Conservation (phyloP, 2,113 vertebrate species). For the Tupaia tana region DNA sequence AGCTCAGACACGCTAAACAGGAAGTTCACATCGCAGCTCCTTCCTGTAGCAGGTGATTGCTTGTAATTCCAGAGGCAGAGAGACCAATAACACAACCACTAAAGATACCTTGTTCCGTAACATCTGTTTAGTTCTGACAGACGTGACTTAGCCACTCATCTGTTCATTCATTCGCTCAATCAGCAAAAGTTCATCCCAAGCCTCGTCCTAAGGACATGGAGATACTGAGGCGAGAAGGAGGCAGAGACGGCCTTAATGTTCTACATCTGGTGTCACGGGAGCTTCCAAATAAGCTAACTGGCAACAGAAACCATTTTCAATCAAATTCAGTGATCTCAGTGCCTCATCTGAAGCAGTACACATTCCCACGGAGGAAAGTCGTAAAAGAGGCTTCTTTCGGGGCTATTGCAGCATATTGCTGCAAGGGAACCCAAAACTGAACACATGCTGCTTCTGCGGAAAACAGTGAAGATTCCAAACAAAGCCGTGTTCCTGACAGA, state of each 20-base stretch:
- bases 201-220: neutral
- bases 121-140: constrained; percentile 75
- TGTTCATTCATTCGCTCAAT: neutral
- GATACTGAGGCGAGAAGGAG: too few relatives aligned
- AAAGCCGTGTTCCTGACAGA: neutral
- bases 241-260: neutral
- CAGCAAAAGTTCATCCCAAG: neutral
- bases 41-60: constrained; percentile 67
- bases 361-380: neutral
- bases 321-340: neutral
- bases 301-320: neutral
- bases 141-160: constrained; percentile 48
- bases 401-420: accelerated
- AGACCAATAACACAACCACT: constrained; percentile 62
- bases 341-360: neutral
- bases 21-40: constrained; percentile 56
- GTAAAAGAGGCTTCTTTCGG: neutral
- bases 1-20: constrained; percentile 69
- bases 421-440: neutral
- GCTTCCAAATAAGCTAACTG: neutral
- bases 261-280: neutral
- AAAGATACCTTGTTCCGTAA: constrained; percentile 67
- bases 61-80: neutral
- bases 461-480: neutral
- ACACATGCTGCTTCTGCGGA: neutral